Evolutionary conservation across 2,797 vertebrate species (phyloP).

Genomic region (Thripadectes ignobilis): DNA sequence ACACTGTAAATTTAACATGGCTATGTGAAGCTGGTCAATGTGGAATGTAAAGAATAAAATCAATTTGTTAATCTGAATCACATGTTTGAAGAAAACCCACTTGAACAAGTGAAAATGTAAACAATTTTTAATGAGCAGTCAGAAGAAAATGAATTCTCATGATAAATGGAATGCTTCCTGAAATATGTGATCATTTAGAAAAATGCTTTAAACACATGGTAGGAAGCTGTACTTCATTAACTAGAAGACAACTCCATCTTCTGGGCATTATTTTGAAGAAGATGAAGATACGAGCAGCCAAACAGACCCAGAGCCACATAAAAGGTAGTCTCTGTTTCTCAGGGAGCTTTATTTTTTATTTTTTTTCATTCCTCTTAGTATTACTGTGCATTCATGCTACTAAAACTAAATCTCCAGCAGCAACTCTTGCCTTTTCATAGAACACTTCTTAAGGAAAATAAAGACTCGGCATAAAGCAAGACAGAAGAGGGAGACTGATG

Average conservation of each 20-base stretch:
- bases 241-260: not conserved
- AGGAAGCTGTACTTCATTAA: not conserved
- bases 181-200: not conserved
- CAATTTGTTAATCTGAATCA: not conserved
- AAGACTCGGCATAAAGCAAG: not conserved
- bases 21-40: not conserved
- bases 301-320: not conserved
- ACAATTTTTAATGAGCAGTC: not conserved
- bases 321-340: not conserved
- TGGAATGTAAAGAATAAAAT: not conserved
- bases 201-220: not conserved
- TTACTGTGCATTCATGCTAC: not conserved
- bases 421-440: not conserved
- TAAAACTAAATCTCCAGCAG: not conserved
- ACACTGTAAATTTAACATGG: not conserved
- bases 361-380: not conserved
- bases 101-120: not conserved
- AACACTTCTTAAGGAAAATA: not conserved
- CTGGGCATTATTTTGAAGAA: not conserved
- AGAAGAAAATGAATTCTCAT: not conserved
- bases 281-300: not conserved
- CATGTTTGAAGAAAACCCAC: not conserved
- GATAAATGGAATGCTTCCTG: not conserved
- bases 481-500: not conserved
- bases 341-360: not conserved